Percentiles rank a stretch among this genome's conserved stretches.
These are phyloP conservation scores for Drosophila stalkeri DNA, from an alignment of 2,888 invertebrate species.

Conservation along the genomic window DNA sequence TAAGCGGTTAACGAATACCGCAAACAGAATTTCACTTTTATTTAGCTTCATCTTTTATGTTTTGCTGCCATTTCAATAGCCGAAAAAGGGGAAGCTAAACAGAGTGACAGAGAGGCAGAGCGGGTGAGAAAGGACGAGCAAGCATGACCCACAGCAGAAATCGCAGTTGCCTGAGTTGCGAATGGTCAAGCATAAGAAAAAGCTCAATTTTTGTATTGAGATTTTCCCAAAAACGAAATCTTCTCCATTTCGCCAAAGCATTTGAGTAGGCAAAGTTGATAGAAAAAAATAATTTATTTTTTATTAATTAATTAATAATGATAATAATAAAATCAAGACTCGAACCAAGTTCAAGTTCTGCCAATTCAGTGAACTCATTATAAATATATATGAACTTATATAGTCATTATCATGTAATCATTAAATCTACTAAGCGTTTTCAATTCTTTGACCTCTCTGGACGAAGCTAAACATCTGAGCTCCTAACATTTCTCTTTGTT, in stretches of 20 bases:
- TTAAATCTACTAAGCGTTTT: too few species aligned
- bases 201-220: background rate
- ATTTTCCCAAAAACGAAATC: background rate
- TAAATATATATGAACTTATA: too few species aligned
- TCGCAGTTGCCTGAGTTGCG: background rate
- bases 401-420: too few species aligned
- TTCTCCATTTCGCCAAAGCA: background rate
- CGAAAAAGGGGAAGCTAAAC: background rate
- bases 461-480: too few species aligned
- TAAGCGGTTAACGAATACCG: slow-evolving; percentile 37
- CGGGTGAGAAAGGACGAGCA: background rate
- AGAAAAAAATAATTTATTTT: background rate
- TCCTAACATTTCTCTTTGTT: too few species aligned
- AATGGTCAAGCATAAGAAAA: slow-evolving; percentile 10
- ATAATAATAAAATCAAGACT: too few species aligned
- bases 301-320: too few species aligned
- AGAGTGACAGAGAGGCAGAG: background rate
- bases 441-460: too few species aligned
- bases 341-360: too few species aligned
- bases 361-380: too few species aligned
- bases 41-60: slow-evolving; percentile 10
- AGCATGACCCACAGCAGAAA: background rate
- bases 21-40: slow-evolving; percentile 35
- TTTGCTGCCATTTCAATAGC: slow-evolving; percentile 29
- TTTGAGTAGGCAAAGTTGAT: background rate